Evolutionary conservation across 2,888 invertebrate genomes (phyloP), one percentile per base, ranked within the genome.

Genomic region (Hypsopygia costalis): DNA sequence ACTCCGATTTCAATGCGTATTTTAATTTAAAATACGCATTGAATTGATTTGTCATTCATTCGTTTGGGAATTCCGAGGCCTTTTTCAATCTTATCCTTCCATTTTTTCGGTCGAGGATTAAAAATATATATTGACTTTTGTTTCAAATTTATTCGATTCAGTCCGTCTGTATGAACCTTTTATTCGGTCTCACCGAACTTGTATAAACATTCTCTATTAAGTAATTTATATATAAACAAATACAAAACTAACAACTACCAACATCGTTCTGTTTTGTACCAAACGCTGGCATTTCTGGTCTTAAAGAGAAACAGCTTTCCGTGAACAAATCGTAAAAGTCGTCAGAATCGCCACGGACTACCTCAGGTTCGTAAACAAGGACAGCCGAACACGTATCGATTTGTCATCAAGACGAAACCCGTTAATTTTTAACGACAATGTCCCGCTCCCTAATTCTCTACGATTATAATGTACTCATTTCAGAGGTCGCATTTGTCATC

Each of bases 341-440:
- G 34, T 41, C 31, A 45, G 40, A 37, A 49, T 50, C 47, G 47
- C 51, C 29, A 33, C 10, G 29, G 40, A 41, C 39, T 28, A 41
- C 20, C 21, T 43, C 29, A 12, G 40, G 41, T 40, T 44, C 38
- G 42, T 47, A 46, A 44, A 44, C 47, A 52, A 43, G 37, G 44
- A 25, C 22, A 35, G 35, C 11, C 16, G 50, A 40, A 31, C 41
- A 50, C 37, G 43, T 78, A 85, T 85, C 62, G 85, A 85, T 85
- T 87, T 76, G 49, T 72, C 75, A 86, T 87, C 73, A 85, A 64
- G 66, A 65, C 56, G 60, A 57, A 55, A 52, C 55, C 55, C 72
- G 72, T 85, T 74, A 85, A 83, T 83, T 77, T 79, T 86, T 83
- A 75, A 85, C 66, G 73, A 64, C 56, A 57, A 48, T 55, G 59